Evolutionary conservation across 1,140 invertebrate genomes (phyloP).

Genomic region (Papilio machaon): DNA sequence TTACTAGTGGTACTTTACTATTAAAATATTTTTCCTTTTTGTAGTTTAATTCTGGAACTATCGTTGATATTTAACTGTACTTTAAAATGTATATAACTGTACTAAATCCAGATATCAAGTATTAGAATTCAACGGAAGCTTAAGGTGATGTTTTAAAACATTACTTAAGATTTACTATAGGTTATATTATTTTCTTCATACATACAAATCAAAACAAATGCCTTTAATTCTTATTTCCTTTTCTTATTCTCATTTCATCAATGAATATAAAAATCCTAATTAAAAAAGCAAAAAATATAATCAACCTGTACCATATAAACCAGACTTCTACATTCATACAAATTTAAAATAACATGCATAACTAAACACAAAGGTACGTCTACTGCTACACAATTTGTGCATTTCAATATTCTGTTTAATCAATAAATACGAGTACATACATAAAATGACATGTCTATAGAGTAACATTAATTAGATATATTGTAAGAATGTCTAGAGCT

Average conservation of each 20-base stretch:
- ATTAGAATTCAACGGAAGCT: background rate
- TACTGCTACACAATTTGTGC: background rate
- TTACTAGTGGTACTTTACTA: background rate
- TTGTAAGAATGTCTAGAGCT: too few species aligned
- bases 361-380: background rate
- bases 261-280: background rate
- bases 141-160: too few species aligned
- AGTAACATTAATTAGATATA: background rate
- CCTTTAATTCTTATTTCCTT: too few species aligned
- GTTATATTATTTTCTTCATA: too few species aligned
- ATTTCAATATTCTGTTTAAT: background rate
- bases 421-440: background rate
- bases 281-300: background rate
- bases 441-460: background rate
- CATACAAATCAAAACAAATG: too few species aligned
- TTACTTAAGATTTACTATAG: too few species aligned
- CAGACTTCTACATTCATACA: background rate
- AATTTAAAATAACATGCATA: background rate
- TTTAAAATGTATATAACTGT: background rate
- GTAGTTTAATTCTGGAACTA: background rate
- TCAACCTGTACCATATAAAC: background rate
- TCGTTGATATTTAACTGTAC: background rate
- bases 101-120: conserved; percentile 14
- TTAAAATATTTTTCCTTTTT: background rate
- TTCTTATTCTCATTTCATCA: too few species aligned